A percentile compares a stretch with the other conserved stretches of the same genome.
These are phyloP conservation scores for Drosophila prosaltans DNA, from an alignment of 1,140 invertebrate genomes.

Conservation along the genomic window DNA sequence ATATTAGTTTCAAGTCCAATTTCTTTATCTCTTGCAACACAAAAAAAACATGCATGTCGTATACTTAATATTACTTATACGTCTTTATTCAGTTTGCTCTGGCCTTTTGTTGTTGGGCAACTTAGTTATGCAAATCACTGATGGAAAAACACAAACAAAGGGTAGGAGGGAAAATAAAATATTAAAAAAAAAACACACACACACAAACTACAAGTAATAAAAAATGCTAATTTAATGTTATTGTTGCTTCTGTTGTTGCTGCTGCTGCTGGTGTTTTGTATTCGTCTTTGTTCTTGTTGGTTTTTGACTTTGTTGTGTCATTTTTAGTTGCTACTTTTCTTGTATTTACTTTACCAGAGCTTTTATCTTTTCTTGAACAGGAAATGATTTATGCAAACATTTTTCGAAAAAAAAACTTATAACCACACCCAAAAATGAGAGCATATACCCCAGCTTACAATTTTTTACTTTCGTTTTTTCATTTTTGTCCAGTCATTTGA, in stretches of 20 bases:
- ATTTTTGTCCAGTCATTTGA: conserved; percentile 66
- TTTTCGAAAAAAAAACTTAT: conserved; percentile 68
- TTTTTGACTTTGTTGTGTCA: conserved; percentile 55
- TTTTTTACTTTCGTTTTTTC: conserved; percentile 2
- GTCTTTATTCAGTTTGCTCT: conserved; percentile 24
- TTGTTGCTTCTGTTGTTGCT: conserved; percentile 59
- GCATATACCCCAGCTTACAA: conserved; percentile 32
- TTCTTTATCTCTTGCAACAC: not conserved
- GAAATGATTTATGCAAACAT: conserved; percentile 79
- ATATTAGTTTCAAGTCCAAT: not conserved
- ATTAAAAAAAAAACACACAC: not conserved
- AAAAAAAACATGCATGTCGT: conserved; percentile 44
- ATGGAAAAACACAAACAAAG: conserved; percentile 30
- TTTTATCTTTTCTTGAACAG: conserved; percentile 70
- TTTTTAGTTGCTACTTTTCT: conserved; percentile 37
- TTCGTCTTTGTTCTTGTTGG: conserved; percentile 43
- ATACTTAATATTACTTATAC: conserved; percentile 68
- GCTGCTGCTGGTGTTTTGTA: conserved; percentile 34
- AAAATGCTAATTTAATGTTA: conserved; percentile 81
- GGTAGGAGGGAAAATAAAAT: conserved; percentile 15
- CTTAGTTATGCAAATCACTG: conserved; percentile 64
- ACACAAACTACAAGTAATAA: conserved; percentile 76
- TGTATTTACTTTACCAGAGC: conserved; percentile 36
- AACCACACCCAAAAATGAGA: conserved; percentile 42
- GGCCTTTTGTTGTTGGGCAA: conserved; percentile 32